A percentile compares a stretch with the other conserved stretches of the same genome.
These are phyloP conservation scores for Cryptoblepharus egeriae DNA, from an alignment of 2,797 vertebrate species.

Conservation along the genomic window DNA sequence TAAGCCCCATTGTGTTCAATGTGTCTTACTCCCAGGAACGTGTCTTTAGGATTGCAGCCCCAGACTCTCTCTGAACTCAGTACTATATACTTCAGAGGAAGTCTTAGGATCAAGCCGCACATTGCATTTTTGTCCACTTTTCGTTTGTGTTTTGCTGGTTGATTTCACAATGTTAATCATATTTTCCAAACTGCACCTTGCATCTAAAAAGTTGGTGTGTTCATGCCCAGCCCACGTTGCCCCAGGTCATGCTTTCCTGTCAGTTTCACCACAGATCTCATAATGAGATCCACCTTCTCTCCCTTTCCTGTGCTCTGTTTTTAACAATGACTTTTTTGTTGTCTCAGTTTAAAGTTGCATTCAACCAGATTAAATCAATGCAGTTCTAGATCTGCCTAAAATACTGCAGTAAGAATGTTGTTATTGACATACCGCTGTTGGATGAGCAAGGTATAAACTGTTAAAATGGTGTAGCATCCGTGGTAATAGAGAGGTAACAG, in stretches of 20 bases:
- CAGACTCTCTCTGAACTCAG: background rate
- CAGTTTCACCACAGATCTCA: background rate
- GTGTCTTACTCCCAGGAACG: too few species aligned
- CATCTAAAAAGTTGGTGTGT: background rate
- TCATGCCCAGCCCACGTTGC: background rate
- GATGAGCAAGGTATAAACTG: background rate
- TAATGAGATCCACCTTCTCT: background rate
- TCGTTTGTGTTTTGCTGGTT: background rate
- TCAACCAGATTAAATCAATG: background rate
- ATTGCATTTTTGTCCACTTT: background rate
- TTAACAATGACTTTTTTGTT: background rate
- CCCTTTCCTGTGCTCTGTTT: background rate
- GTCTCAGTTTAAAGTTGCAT: background rate
- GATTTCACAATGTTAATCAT: too few species aligned
- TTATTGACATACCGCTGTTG: background rate
- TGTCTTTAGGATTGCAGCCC: too few species aligned
- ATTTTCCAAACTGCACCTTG: background rate
- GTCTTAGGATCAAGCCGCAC: background rate
- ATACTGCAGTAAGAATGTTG: background rate
- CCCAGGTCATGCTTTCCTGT: background rate
- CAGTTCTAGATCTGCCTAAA: background rate
- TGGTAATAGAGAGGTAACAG: background rate
- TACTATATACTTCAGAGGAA: background rate
- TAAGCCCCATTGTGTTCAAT: too few species aligned
- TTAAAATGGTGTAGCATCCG: background rate